Percentiles rank a stretch among this genome's conserved stretches.
These are phyloP conservation scores for Popillia japonica DNA, from an alignment of 1,140 invertebrate species.

Conservation along the genomic window DNA sequence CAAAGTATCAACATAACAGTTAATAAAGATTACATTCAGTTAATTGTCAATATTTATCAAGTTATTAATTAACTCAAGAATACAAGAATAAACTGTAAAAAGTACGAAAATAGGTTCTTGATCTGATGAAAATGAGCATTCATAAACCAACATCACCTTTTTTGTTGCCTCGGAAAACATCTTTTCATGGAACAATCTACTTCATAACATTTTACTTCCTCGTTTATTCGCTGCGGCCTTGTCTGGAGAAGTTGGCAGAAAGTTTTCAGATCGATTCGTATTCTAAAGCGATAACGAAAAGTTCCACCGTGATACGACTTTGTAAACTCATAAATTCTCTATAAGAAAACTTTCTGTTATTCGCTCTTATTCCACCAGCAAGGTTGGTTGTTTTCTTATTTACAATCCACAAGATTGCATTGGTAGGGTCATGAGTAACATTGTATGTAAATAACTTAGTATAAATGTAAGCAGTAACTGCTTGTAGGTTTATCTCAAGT, in stretches of 20 bases:
- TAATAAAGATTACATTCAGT: too few species aligned
- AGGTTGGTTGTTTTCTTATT: background rate
- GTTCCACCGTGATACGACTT: constrained; percentile 21
- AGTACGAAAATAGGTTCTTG: too few species aligned
- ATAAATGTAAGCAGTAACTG: background rate
- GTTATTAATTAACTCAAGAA: too few species aligned
- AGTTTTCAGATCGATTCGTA: constrained; percentile 13
- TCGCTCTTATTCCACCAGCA: background rate
- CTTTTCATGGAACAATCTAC: constrained; percentile 8
- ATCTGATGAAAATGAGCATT: background rate
- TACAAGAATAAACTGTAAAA: too few species aligned
- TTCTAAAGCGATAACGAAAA: constrained; percentile 25
- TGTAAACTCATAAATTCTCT: constrained; percentile 31
- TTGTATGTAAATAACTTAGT: background rate
- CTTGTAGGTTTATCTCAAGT: background rate
- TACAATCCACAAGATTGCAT: background rate
- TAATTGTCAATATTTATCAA: too few species aligned
- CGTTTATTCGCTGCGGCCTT: constrained; percentile 2
- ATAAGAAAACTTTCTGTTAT: constrained; percentile 16
- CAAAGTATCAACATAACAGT: too few species aligned
- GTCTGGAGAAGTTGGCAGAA: constrained; percentile 3
- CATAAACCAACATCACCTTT: background rate
- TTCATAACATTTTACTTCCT: constrained; percentile 8
- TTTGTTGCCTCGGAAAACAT: background rate
- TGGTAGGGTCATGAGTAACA: background rate